Evolutionary conservation across 2,888 invertebrate genomes (phyloP).

Genomic region (Rhingia rostrata): DNA sequence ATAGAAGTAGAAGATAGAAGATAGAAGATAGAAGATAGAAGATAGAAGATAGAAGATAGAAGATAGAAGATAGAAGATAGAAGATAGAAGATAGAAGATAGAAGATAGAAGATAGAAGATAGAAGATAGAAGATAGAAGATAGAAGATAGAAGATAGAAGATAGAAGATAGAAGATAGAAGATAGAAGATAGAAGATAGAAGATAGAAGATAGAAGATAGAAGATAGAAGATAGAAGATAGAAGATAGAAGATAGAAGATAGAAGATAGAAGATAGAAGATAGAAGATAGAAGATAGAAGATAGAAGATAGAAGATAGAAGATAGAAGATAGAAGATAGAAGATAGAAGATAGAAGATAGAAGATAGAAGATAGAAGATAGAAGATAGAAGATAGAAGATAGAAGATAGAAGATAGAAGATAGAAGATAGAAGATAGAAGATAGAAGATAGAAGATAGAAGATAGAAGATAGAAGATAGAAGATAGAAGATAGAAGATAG

Average conservation of each 20-base stretch:
- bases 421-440: neutral
- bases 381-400: neutral
- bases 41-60: neutral
- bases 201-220: neutral
- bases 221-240: neutral
- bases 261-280: neutral
- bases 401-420: neutral
- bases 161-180: neutral
- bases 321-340: neutral
- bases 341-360: neutral
- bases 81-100: neutral
- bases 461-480: neutral
- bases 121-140: neutral
- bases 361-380: neutral
- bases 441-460: neutral
- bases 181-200: neutral
- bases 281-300: neutral
- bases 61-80: neutral
- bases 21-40: neutral
- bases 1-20: neutral
- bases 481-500: neutral
- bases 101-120: neutral
- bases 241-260: neutral
- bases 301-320: neutral
- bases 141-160: neutral